Evolutionary conservation across 1,140 invertebrate genomes (phyloP).

Genomic region (Medauroidea extradentata): DNA sequence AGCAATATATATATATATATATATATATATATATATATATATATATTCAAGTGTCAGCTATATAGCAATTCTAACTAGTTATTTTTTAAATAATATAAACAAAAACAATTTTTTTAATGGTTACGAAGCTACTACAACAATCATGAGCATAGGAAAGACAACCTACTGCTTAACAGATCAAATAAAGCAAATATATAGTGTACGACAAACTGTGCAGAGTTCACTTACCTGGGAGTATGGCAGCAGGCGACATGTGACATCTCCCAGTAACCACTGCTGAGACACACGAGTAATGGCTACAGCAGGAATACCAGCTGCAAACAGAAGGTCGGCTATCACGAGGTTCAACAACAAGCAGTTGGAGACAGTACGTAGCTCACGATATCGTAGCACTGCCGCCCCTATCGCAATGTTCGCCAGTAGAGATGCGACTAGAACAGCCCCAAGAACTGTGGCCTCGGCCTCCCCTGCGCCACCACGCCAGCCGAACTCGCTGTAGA

Average conservation of each 20-base stretch:
- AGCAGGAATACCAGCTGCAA: constrained; percentile 50
- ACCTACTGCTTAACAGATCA: too few species aligned
- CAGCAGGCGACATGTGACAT: constrained; percentile 48
- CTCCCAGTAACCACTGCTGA: constrained; percentile 51
- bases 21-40: too few species aligned
- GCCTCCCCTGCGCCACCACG: constrained; percentile 20
- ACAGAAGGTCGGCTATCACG: constrained; percentile 59
- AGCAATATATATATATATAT: too few species aligned
- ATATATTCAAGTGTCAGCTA: too few species aligned
- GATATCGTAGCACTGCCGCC: constrained; percentile 47
- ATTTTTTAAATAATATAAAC: too few species aligned
- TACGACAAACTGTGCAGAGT: too few species aligned
- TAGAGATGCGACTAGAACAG: constrained; percentile 43
- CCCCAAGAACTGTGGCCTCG: constrained; percentile 40
- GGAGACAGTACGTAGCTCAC: constrained; percentile 68
- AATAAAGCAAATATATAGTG: too few species aligned
- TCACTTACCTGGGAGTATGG: constrained; percentile 53
- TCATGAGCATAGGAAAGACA: too few species aligned
- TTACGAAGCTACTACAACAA: too few species aligned
- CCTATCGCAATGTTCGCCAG: constrained; percentile 44
- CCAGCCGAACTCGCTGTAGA: constrained; percentile 48
- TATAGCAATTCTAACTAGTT: too few species aligned
- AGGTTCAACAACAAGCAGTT: constrained; percentile 71
- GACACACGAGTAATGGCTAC: constrained; percentile 49
- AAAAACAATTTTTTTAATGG: too few species aligned